Percentiles rank a stretch among this genome's conserved stretches.
Evolutionary conservation across 2,888 invertebrate species (phyloP).

Genomic region (Chaetogeoica ovagalla): DNA sequence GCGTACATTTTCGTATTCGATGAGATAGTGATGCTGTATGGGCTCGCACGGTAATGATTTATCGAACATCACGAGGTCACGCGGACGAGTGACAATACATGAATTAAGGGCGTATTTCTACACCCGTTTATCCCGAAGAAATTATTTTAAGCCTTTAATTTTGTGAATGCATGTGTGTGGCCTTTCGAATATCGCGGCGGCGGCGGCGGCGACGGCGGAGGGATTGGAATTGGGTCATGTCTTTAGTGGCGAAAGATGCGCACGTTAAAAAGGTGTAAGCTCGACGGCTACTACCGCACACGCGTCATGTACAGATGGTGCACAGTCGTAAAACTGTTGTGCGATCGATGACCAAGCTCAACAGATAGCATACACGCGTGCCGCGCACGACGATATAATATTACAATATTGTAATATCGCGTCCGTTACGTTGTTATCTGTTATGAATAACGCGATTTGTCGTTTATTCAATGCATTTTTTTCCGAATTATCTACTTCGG

Average conservation of each 20-base stretch:
- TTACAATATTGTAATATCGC: background rate
- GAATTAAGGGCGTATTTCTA: no score
- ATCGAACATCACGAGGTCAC: no score
- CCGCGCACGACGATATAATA: background rate
- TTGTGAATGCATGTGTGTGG: no score
- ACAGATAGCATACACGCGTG: conserved; percentile 38
- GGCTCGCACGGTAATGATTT: no score
- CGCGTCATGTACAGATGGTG: background rate
- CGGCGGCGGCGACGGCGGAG: background rate
- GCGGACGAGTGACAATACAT: no score
- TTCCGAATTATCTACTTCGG: no score
- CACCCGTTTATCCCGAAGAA: background rate
- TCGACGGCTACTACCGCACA: conserved; percentile 23
- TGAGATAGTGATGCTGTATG: no score
- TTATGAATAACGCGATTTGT: no score
- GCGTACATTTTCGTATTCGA: no score
- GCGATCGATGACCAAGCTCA: conserved; percentile 49
- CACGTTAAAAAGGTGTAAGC: conserved; percentile 41
- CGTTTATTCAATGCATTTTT: no score
- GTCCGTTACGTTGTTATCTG: background rate
- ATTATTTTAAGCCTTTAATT: conserved; percentile 6
- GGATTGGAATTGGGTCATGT: conserved; percentile 44
- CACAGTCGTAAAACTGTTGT: conserved; percentile 28
- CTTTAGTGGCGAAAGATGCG: conserved; percentile 18
- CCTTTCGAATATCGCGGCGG: background rate